Conservation (phyloP, 2,888 invertebrate genomes). For the Sesia apiformis region DNA sequence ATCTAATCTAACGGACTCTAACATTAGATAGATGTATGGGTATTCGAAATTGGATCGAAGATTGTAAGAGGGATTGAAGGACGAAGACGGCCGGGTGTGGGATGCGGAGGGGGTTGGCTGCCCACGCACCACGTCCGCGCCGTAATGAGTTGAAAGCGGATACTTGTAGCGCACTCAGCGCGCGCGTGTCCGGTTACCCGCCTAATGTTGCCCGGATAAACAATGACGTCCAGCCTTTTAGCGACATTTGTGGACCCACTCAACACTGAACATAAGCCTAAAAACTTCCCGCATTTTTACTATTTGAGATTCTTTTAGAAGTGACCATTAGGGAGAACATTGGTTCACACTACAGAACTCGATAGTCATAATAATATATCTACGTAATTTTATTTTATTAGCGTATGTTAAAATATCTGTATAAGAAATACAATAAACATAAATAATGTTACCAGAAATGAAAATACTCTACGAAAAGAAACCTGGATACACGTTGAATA, state of each 20-base stretch:
- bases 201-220: slow-evolving; percentile 74
- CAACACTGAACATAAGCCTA: slow-evolving; percentile 71
- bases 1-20: slow-evolving; percentile 54
- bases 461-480: no score
- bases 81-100: slow-evolving; percentile 46
- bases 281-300: slow-evolving; percentile 64
- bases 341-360: background rate
- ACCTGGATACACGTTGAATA: no score
- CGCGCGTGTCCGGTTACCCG: slow-evolving; percentile 74
- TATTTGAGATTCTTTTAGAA: slow-evolving; percentile 56
- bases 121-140: slow-evolving; percentile 72
- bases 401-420: no score
- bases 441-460: no score
- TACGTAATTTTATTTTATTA: background rate
- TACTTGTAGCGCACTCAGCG: slow-evolving; percentile 74
- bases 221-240: slow-evolving; percentile 75
- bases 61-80: slow-evolving; percentile 69
- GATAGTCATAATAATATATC: background rate
- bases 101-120: slow-evolving; percentile 25
- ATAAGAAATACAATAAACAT: no score
- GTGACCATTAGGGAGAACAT: slow-evolving; percentile 29
- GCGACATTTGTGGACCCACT: slow-evolving; percentile 74
- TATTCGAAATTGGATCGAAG: slow-evolving; percentile 70
- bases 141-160: slow-evolving; percentile 75
- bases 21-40: slow-evolving; percentile 58